Evolutionary conservation across 1,140 invertebrate species (phyloP), one percentile per base, ranked within the genome.

Genomic region (Zelostemma sp.): DNA sequence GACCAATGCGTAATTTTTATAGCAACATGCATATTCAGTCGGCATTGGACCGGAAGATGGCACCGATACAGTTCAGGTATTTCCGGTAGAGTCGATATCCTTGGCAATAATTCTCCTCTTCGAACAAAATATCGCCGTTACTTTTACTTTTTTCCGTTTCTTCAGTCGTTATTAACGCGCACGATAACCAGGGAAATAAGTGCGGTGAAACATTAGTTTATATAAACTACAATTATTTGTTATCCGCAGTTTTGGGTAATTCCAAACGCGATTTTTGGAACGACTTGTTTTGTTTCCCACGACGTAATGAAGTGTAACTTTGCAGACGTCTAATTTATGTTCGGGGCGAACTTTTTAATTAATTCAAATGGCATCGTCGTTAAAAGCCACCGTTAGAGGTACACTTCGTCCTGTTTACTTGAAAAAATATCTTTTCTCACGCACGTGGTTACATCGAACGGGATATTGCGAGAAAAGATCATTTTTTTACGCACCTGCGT

Each of bases 21-120:
- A 43, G 53, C 15, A 33, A 16, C 59, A 68, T 74, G 43, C 63
- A 74, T 77, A 74, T 78, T 74, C 72, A 75, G 63, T 18, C 18
- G 28, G 47, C 61, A 65, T 66, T 74, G 68, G 68, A 59, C 69
- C 72, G 68, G 54, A 79, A 65, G 77, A 77, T 75, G 63, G 55
- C 68, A 58, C 68, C 66, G 74, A 76, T 75, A 77, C 35, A 60
- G 50, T 55, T 57, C 59, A 55, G 59, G 50, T 43, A 58, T 68
- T 78, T 77, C 76, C 71, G 72, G 72, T 73, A 72, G 55, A 72
- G 43, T 53, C 58, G 51, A 49, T 61, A 68, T 67, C 38, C 59
- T 55, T 46, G 40, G 38, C 9, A 31, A 50, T 53, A 51, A 67
- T 67, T 72, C 40, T 56, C 19, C 25, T 35, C 45, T 58, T 40